phyloP scores from a whole-genome alignment of 2,113 vertebrate species.

The Tursiops truncatus region DNA sequence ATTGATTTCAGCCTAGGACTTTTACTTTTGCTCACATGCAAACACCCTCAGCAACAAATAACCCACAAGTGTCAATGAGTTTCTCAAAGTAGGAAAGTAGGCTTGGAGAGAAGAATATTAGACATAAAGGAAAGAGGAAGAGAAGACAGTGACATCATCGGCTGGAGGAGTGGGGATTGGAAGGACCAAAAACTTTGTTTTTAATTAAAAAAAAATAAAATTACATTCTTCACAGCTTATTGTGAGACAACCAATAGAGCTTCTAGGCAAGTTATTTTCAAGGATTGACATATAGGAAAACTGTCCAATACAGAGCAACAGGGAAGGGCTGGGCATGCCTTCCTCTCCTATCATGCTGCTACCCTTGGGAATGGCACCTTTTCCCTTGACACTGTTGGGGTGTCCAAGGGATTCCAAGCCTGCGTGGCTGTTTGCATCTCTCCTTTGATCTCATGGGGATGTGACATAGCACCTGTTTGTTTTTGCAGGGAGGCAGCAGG shows the following conservation, averaged over 20 bases:
- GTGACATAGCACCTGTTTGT: rapidly evolving
- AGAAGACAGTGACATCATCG: rapidly evolving
- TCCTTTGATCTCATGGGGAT: background rate
- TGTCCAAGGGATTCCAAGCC: background rate
- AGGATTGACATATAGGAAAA: background rate
- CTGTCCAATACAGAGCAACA: background rate
- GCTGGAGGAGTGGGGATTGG: background rate
- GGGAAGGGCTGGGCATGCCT: rapidly evolving
- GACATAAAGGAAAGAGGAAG: background rate
- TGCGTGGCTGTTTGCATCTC: rapidly evolving
- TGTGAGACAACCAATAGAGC: background rate
- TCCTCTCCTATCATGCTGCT: background rate
- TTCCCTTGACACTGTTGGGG: background rate
- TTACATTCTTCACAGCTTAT: background rate
- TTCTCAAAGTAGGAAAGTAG: background rate
- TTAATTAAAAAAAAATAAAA: background rate
- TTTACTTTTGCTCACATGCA: background rate
- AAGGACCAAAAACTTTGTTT: background rate
- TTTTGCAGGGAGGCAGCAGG: background rate
- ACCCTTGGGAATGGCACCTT: too few relatives aligned
- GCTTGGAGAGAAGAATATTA: background rate
- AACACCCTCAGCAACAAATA: background rate
- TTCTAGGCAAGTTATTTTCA: background rate
- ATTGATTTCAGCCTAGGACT: background rate
- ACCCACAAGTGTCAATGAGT: background rate